Evolutionary conservation across 1,140 invertebrate species (phyloP).

Genomic region (Lucilia cuprina): DNA sequence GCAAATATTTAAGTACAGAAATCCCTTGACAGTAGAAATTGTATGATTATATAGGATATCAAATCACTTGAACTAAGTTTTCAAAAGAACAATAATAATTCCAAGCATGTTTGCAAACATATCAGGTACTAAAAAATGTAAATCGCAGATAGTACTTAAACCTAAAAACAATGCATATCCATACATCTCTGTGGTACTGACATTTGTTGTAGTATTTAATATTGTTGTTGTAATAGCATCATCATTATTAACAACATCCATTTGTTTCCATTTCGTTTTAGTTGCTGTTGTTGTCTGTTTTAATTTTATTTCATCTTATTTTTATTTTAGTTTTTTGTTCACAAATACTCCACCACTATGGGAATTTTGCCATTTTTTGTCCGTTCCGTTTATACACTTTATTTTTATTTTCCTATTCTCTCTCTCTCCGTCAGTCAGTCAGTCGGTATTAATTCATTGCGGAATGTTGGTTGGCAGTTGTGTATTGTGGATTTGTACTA

Average conservation of each 20-base stretch:
- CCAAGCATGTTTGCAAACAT: no score
- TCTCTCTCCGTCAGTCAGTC: neutral
- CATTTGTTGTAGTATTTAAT: neutral
- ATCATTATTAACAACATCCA: slow-evolving; percentile 28
- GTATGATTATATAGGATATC: no score
- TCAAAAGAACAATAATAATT: no score
- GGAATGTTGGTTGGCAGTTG: slow-evolving; percentile 32
- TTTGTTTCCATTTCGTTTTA: slow-evolving; percentile 30
- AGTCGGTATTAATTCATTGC: slow-evolving; percentile 8
- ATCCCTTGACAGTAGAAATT: no score
- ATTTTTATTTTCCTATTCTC: neutral
- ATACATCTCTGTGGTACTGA: no score
- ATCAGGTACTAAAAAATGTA: no score
- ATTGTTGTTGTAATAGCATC: slow-evolving; percentile 32
- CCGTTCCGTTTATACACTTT: neutral
- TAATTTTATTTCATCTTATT: neutral
- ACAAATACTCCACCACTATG: slow-evolving; percentile 23
- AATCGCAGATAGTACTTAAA: no score
- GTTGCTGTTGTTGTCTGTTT: slow-evolving; percentile 10
- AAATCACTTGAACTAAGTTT: no score
- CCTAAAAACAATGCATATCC: no score
- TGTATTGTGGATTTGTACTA: slow-evolving; percentile 27
- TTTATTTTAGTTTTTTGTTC: neutral
- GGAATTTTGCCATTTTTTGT: slow-evolving; percentile 33
- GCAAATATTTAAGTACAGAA: no score